These are phyloP conservation scores for Phasianus colchicus DNA, from an alignment of 2,113 vertebrate genomes.

Conservation along the genomic window DNA sequence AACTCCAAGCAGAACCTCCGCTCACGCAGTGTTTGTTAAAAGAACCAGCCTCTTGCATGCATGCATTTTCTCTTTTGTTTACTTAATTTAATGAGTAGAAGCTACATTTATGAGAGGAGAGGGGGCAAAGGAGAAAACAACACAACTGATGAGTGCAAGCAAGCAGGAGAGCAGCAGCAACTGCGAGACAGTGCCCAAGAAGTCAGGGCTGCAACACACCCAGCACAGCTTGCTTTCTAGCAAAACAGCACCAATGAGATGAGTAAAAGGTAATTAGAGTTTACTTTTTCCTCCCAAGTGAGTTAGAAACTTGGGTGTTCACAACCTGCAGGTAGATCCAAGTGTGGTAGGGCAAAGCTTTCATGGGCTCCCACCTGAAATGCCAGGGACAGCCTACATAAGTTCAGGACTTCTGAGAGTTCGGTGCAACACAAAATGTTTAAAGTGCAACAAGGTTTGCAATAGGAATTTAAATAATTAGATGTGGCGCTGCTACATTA, in stretches of 20 bases:
- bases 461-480: conserved; percentile 4
- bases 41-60: not conserved
- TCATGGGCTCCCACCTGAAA: not conserved
- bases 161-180: not conserved
- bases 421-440: not conserved
- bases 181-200: not conserved
- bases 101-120: not conserved
- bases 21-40: not conserved
- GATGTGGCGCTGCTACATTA: not conserved
- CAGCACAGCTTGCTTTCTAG: not conserved
- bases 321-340: not conserved
- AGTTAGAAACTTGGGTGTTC: not conserved
- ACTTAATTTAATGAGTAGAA: not conserved
- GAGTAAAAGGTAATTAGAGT: not conserved
- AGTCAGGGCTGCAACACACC: not conserved
- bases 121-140: not conserved
- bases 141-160: fast-evolving
- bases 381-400: not conserved
- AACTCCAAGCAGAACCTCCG: not conserved
- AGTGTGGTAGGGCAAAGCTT: not conserved
- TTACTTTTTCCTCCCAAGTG: not conserved
- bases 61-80: not conserved
- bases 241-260: not conserved
- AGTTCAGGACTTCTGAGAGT: not conserved
- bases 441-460: not conserved